Evolutionary conservation across 2,113 vertebrate species (phyloP), one percentile per base, ranked within the genome.

Genomic region (Chaenocephalus aceratus): DNA sequence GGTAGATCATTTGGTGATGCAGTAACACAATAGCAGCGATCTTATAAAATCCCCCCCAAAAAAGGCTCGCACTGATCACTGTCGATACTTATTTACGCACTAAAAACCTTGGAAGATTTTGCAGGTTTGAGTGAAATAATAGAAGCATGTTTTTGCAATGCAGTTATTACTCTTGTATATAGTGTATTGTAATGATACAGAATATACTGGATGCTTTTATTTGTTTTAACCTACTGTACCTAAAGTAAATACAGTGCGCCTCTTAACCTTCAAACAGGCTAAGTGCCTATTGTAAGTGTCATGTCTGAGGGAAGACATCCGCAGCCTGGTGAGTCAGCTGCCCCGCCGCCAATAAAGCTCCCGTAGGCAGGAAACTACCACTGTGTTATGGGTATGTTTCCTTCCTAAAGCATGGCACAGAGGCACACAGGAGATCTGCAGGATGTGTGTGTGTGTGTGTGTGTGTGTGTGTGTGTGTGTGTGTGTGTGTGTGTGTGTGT

Each of bases 301-400:
- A 80, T 66, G 73, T 69, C 57, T 70, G 74, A 82, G 41, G 59
- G 86, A 81, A 88, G 80, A 76, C 79, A 80, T 91, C 83, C 72
- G 64, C 76, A 80, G 77, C 66, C 75, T 75, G 61, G 86, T 89
- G 89, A 91, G 82, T 90, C 81, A 89, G 83, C 68, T 60, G 68
- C 79, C 65, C 72, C 6, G 57, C 14, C 41, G 79, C 45, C 71
- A 78, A 88, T 88, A 88, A 82, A 86, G 84, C 87, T 72, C 64
- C 82, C 48, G 78, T 72, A 74, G 76, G 72, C 88, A 90, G 92
- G 92, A 92, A 90, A 81, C 86, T 44, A 86, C 86, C 87, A 88
- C 89, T 88, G 89, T 86, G 89, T 82, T 93, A 78, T 84, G 87
- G 82, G 60, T 80, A 83, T 85, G 75, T 87, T 87, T 90, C 90